Evolutionary conservation across 2,888 invertebrate species (phyloP), one percentile per base, ranked within the genome.

Genomic region (Euplexia lucipara): DNA sequence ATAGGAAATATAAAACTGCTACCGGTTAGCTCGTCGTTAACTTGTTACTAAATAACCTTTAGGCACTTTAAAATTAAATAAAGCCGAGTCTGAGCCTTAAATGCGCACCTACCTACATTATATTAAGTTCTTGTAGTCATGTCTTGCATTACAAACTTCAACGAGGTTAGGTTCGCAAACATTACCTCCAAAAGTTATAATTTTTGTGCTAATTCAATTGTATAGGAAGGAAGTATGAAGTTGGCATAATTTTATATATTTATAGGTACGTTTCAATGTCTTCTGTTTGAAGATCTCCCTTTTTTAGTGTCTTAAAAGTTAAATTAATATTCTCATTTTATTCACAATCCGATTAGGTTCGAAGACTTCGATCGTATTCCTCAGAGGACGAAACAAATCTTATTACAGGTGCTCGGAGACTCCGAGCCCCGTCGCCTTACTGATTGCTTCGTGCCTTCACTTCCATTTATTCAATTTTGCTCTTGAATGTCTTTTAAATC

Each of bases 261-360:
- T n/a, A n/a, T n/a, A n/a, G n/a, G n/a, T 32, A 53, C 12, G 22
- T 41, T 77, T 72, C 48, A 77, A 70, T 77, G 49, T 51, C 58
- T 58, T 60, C 54, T 20, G 22, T 70, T 56, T 41, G 22, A 4
- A 32, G 51, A 26, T 51, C 22, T 63, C 44, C 42, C 60, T 59
- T 70, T 65, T 70, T 32, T 41, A 45, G 44, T 58, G 26, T 56
- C 45, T 70, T 69, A 49, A 66, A 63, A 80, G 65, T 72, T 79
- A 85, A 85, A 83, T 85, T 83, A 80, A 79, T 79, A 79, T 85
- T 83, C 81, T 82, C 83, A 83, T 83, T 58, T n/a, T n/a, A n/a
- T 60, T 79, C 74, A 63, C 79, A 88, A 89, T 89, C 86, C 83
- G 86, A 89, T 90, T 88, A 87, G 69, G 77, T 81, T 82, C 75